These are phyloP conservation scores for Temnothorax ravouxi DNA, from an alignment of 2,888 invertebrate genomes.

Conservation along the genomic window DNA sequence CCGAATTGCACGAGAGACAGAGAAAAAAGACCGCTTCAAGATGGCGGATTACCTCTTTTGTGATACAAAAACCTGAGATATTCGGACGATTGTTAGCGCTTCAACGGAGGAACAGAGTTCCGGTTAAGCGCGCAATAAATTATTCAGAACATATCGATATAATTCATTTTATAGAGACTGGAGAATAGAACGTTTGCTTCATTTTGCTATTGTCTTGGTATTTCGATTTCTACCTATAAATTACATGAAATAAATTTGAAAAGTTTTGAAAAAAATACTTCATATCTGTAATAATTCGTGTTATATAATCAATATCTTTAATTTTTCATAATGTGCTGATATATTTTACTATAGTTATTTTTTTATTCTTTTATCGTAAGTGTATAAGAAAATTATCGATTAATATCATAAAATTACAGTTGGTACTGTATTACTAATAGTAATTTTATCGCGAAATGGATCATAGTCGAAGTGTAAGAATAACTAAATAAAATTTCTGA, in stretches of 20 bases:
- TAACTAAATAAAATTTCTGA: not conserved
- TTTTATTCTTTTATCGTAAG: too few relatives aligned
- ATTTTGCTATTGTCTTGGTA: not conserved
- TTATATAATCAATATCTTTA: not conserved
- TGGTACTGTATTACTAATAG: not conserved
- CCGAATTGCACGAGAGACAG: constrained; percentile 63
- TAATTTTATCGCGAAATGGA: not conserved
- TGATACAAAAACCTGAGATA: not conserved
- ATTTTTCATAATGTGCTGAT: not conserved
- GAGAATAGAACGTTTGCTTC: not conserved
- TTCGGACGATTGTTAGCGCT: constrained; percentile 15
- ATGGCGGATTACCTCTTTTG: constrained; percentile 44
- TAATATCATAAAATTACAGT: too few relatives aligned
- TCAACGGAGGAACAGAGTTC: not conserved
- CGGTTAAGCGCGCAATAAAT: not conserved
- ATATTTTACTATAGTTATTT: not conserved
- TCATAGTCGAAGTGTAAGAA: not conserved
- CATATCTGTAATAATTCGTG: not conserved
- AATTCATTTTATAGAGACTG: not conserved
- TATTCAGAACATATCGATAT: not conserved
- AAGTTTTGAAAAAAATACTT: not conserved
- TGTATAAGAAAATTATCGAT: too few relatives aligned
- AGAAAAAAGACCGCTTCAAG: constrained; percentile 25
- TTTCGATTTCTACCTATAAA: not conserved
- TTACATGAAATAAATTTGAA: not conserved